A percentile compares a stretch with the other conserved stretches of the same genome.
Conservation (phyloP, 2,888 invertebrate genomes). For the Pterostichus niger region DNA sequence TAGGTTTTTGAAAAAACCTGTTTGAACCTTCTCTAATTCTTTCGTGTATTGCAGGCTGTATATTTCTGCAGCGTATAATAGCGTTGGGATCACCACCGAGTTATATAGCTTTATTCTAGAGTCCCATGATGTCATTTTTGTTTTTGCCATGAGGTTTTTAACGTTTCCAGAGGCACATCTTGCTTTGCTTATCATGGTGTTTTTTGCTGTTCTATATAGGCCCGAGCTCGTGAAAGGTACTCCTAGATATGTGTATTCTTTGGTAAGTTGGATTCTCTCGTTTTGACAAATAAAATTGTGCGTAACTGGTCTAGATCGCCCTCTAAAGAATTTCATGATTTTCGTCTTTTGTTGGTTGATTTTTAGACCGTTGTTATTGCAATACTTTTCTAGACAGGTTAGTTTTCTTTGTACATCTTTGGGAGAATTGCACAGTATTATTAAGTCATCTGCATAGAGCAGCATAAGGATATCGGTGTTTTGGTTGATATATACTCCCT, state of each 20-base stretch:
- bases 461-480: constrained; percentile 8
- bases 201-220: background rate
- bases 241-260: constrained; percentile 2
- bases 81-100: constrained; percentile 7
- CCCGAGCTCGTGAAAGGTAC: background rate
- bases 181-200: constrained; percentile 15
- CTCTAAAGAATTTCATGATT: background rate
- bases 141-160: background rate
- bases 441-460: constrained; percentile 50
- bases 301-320: background rate
- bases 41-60: constrained; percentile 16
- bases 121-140: constrained; percentile 45
- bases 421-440: background rate
- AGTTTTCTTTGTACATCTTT: background rate
- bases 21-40: background rate
- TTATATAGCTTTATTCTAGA: constrained; percentile 24
- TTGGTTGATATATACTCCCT: constrained; percentile 22
- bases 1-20: constrained; percentile 5
- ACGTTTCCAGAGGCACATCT: constrained; percentile 1
- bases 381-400: background rate
- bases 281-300: constrained; percentile 28
- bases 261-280: background rate
- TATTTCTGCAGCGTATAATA: background rate
- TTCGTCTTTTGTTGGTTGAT: background rate
- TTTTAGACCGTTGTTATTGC: constrained; percentile 21